These are phyloP conservation scores for Acanthochromis polyacanthus DNA, from an alignment of 2,113 vertebrate species.

Conservation along the genomic window DNA sequence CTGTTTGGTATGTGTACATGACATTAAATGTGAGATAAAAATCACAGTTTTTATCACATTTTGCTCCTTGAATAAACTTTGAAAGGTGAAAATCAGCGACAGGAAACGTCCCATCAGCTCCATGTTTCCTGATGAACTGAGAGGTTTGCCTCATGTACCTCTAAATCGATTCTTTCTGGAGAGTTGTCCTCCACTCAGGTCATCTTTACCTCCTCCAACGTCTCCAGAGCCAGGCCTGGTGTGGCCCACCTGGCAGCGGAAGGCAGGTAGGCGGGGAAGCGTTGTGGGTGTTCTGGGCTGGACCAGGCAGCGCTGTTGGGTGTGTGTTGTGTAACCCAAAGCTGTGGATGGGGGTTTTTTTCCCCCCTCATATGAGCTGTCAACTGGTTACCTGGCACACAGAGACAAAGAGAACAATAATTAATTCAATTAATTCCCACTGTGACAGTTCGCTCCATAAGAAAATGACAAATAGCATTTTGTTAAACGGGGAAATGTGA, in stretches of 20 bases:
- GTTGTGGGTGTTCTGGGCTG: conserved; percentile 72
- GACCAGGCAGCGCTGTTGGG: conserved; percentile 51
- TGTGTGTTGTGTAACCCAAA: conserved; percentile 74
- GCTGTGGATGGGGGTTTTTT: conserved; percentile 50
- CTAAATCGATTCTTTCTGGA: too few species aligned
- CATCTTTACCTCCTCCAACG: conserved; percentile 15
- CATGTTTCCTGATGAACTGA: too few species aligned
- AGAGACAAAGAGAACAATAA: conserved; percentile 16
- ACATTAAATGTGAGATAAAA: neutral
- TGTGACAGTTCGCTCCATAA: conserved; percentile 50
- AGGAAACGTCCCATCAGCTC: too few species aligned
- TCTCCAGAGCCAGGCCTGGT: neutral
- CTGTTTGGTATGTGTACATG: neutral
- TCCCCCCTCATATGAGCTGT: conserved; percentile 58
- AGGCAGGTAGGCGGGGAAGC: conserved; percentile 42
- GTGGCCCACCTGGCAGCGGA: conserved; percentile 36
- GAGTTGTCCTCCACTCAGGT: neutral
- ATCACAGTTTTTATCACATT: too few species aligned
- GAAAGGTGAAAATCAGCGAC: too few species aligned
- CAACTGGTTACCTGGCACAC: conserved; percentile 40
- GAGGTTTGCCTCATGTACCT: too few species aligned
- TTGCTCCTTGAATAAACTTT: too few species aligned
- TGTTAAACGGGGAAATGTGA: conserved; percentile 2
- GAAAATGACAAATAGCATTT: conserved; percentile 25
- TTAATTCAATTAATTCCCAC: conserved; percentile 62